phyloP scores from a whole-genome alignment of 2,888 invertebrate species.

The Strigamia crassipes region DNA sequence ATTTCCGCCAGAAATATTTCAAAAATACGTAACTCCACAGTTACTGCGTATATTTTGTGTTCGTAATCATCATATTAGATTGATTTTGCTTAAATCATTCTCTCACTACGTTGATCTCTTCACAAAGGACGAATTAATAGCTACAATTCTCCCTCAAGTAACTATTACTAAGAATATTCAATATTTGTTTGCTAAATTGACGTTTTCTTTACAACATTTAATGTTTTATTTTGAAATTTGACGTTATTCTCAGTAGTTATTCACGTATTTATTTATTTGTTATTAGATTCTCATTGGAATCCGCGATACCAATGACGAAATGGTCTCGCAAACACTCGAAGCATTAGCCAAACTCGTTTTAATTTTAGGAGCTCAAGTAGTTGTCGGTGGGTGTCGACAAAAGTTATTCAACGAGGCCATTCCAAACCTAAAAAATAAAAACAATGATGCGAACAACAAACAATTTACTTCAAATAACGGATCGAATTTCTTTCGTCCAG shows the following conservation, averaged over 20 bases:
- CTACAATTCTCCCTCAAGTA: slow-evolving; percentile 82
- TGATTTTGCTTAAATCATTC: slow-evolving; percentile 78
- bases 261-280: no score
- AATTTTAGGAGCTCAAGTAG: slow-evolving; percentile 79
- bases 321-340: slow-evolving; percentile 79
- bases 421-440: slow-evolving; percentile 64
- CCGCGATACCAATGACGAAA: slow-evolving; percentile 79
- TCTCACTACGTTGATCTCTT: slow-evolving; percentile 75
- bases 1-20: slow-evolving; percentile 72
- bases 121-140: slow-evolving; percentile 74
- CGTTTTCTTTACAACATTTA: no score
- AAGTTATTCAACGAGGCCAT: slow-evolving; percentile 84
- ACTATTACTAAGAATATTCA: slow-evolving; percentile 41
- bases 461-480: no score
- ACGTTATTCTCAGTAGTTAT: no score
- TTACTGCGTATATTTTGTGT: slow-evolving; percentile 74
- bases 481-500: no score
- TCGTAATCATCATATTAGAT: slow-evolving; percentile 79
- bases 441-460: no score
- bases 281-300: slow-evolving; percentile 77
- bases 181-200: no score
- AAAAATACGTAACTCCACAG: slow-evolving; percentile 71
- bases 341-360: slow-evolving; percentile 83
- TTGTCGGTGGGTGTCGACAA: slow-evolving; percentile 80
- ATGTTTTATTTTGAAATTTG: no score